Base-by-base conservation (phyloP, 2,113 vertebrate species). In the Grantiella picta region DNA sequence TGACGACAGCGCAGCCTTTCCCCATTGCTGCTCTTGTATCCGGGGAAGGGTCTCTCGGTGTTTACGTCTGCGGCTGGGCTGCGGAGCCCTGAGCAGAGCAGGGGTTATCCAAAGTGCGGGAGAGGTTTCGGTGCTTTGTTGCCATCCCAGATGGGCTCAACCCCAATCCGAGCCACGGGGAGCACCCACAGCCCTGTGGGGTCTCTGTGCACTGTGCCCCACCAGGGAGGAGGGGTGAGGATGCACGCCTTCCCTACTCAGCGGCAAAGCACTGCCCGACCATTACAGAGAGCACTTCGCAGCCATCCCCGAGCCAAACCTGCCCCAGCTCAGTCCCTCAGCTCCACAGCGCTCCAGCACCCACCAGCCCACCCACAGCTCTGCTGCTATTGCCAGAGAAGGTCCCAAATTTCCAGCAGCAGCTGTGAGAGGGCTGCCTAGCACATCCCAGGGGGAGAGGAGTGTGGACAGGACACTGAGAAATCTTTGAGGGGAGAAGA, bases 91-190 rank as follows among this genome's bases (percentile, higher is more conserved):
- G 35, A 4, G 0, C 0, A 0, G 57, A 28, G 52, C 61, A 5
- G 1, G 23, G 20, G 11, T 15, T 63, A 24, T 36, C n/a, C 71
- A 4, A 7, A 81, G 54, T 1, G 7, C 13, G 28, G 8, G 28
- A 6, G 57, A 71, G 63, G 49, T 31, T 72, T 52, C 47, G 3
- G 69, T 2, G 54, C 65, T 63, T 31, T 6, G 29, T 49, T 3
- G 38, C 54, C 60, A 9, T 4, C 28, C 44, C 6, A 35, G 44
- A 0, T 14, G 47, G 15, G 38, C 29, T 82, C 80, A 5, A 66
- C 38, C 15, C 15, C 53, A 1, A 1, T 53, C 63, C 0, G 27
- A 86, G 25, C 40, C 23, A 6, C 31, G 5, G 0, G 4, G n/a
- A 47, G 17, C 45, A 35, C 50, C 7, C 42, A n/a, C 17, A 24